Evolutionary conservation across 2,888 invertebrate species (phyloP), one percentile per base, ranked within the genome.

Genomic region (Acleris laterana): DNA sequence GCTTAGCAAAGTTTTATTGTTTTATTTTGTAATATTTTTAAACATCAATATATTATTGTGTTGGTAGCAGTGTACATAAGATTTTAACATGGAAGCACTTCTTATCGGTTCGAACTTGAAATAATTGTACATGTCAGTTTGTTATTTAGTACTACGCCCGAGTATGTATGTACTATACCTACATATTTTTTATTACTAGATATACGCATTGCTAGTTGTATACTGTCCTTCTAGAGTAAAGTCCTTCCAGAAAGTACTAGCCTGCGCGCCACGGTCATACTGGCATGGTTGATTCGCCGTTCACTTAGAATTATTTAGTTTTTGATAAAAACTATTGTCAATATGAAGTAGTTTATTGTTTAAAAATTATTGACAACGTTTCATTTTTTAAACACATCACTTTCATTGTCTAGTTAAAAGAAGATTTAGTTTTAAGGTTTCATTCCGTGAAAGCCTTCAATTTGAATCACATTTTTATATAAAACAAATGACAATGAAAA

Each of bases 81-180:
- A 91, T 87, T 90, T 90, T 88, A 86, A 87, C 79, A 83, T 83
- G 79, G 70, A 80, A 77, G 75, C 72, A 68, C 69, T 59, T 56
- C 58, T 62, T 68, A 62, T 52, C 48, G 68, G 67, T 69, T 69
- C 57, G 60, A 52, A 59, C 56, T n/a, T 55, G 49, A 67, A 68
- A 70, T 58, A 42, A 82, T 76, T 85, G 79, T 85, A 84, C 82
- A 83, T 86, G 81, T 77, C 84, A 80, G 84, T 88, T 90, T 90
- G 91, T 91, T 92, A 91, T 91, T 89, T 91, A 91, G 89, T 90
- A 83, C 87, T 89, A 89, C 77, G 75, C 74, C 74, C 78, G 82
- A 77, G 81, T 89, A 83, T 87, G 81, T 88, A 83, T 83, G 84
- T 81, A 75, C 70, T 79, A 81, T 84, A 32, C 32, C 32, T 32